Percentiles rank a stretch among this genome's conserved stretches.
Evolutionary conservation across 1,140 invertebrate species (phyloP).

Genomic region (Drosophila equinoxialis): DNA sequence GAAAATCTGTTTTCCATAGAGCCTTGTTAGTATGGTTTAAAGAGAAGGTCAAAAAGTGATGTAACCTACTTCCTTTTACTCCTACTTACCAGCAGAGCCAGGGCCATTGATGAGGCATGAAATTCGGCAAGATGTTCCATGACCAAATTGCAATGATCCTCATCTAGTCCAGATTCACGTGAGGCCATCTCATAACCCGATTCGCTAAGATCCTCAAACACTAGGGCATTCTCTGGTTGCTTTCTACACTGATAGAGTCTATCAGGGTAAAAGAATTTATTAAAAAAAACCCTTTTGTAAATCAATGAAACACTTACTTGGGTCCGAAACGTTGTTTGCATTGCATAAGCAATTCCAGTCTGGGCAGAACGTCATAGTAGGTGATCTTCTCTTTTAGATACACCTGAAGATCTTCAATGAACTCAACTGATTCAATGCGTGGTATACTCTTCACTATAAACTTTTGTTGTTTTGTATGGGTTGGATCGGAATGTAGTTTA

Average conservation of each 20-base stretch:
- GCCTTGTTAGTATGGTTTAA: too few species aligned
- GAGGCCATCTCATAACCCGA: constrained; percentile 65
- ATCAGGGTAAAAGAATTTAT: neutral
- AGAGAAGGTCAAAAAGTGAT: too few species aligned
- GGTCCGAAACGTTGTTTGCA: constrained; percentile 62
- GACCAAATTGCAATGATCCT: constrained; percentile 62
- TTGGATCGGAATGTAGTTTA: neutral
- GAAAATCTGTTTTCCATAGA: too few species aligned
- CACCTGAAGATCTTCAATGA: constrained; percentile 65
- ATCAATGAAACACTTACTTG: constrained; percentile 47
- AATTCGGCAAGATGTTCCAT: constrained; percentile 73
- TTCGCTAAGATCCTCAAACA: constrained; percentile 69
- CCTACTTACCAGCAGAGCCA: constrained; percentile 55
- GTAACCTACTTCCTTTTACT: too few species aligned
- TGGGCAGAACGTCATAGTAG: constrained; percentile 67
- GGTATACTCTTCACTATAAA: constrained; percentile 74
- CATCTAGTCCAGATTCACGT: constrained; percentile 62
- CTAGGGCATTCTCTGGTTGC: constrained; percentile 63
- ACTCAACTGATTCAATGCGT: constrained; percentile 49
- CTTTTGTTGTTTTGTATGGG: constrained; percentile 30
- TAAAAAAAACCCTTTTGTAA: neutral
- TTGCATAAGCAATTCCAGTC: constrained; percentile 61
- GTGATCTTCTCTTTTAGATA: constrained; percentile 71
- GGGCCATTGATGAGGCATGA: constrained; percentile 71
- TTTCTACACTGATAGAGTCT: constrained; percentile 70